These are phyloP conservation scores for Ochlodes sylvanus DNA, from an alignment of 2,888 invertebrate genomes.

Conservation along the genomic window DNA sequence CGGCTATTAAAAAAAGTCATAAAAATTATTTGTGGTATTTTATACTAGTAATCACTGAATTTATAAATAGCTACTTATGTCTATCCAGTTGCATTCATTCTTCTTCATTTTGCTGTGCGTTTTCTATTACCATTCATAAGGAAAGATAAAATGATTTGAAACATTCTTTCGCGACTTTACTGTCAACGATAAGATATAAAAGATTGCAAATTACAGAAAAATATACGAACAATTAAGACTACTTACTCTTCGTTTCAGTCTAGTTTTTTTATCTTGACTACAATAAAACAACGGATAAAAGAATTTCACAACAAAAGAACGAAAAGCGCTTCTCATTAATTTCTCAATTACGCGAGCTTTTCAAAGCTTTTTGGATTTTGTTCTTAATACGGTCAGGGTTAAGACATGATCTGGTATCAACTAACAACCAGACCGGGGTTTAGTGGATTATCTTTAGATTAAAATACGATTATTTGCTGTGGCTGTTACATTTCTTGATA, in stretches of 20 bases:
- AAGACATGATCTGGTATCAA: slow-evolving; percentile 2
- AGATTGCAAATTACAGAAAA: not conserved
- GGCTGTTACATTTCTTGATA: too few species aligned
- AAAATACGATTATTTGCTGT: too few species aligned
- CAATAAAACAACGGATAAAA: slow-evolving; percentile 10
- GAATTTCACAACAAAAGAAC: slow-evolving; percentile 11
- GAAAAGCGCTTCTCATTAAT: slow-evolving; percentile 20
- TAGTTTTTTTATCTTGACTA: not conserved
- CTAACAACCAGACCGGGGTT: not conserved
- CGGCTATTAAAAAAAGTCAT: too few species aligned
- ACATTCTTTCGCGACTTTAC: too few species aligned
- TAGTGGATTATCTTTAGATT: not conserved
- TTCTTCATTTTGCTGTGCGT: too few species aligned
- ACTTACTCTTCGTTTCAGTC: not conserved
- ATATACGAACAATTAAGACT: not conserved
- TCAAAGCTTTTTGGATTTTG: not conserved
- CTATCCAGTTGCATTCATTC: too few species aligned
- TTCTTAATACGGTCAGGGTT: slow-evolving; percentile 4
- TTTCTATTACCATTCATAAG: too few species aligned
- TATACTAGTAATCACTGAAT: too few species aligned
- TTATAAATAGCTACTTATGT: too few species aligned
- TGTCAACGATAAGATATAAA: not conserved
- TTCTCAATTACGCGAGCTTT: slow-evolving; percentile 19
- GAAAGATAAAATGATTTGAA: too few species aligned
- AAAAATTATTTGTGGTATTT: too few species aligned